phyloP scores from a whole-genome alignment of 2,113 vertebrate genomes.

The Actenoides lindsayi region DNA sequence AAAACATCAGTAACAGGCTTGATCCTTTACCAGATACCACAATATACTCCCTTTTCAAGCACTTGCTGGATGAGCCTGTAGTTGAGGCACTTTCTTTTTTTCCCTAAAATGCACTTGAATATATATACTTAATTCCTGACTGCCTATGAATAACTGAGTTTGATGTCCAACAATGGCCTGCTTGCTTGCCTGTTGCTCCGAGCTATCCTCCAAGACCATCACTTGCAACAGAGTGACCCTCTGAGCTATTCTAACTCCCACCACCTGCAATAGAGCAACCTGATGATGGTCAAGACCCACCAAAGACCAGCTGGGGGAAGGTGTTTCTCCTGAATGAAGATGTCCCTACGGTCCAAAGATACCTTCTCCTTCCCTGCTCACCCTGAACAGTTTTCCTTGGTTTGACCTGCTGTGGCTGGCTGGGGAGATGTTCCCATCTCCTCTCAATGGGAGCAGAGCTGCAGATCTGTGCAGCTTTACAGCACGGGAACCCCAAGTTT shows the following conservation, averaged over 20 bases:
- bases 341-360: rapidly evolving
- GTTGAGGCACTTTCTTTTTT: neutral
- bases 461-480: rapidly evolving
- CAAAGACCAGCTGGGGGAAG: rapidly evolving
- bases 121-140: neutral
- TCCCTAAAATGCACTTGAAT: rapidly evolving
- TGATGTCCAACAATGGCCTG: neutral
- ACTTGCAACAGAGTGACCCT: neutral
- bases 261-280: neutral
- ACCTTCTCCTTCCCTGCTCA: neutral
- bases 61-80: neutral
- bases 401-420: rapidly evolving
- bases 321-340: neutral
- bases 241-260: neutral
- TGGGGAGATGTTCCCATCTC: neutral
- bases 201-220: neutral
- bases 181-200: neutral
- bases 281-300: neutral
- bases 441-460: neutral
- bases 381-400: neutral
- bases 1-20: neutral
- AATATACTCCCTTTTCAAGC: neutral
- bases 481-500: neutral
- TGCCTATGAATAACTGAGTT: neutral
- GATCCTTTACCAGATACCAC: neutral